phyloP scores from a whole-genome alignment of 2,797 vertebrate species.

The Euphonia xanthogaster region DNA sequence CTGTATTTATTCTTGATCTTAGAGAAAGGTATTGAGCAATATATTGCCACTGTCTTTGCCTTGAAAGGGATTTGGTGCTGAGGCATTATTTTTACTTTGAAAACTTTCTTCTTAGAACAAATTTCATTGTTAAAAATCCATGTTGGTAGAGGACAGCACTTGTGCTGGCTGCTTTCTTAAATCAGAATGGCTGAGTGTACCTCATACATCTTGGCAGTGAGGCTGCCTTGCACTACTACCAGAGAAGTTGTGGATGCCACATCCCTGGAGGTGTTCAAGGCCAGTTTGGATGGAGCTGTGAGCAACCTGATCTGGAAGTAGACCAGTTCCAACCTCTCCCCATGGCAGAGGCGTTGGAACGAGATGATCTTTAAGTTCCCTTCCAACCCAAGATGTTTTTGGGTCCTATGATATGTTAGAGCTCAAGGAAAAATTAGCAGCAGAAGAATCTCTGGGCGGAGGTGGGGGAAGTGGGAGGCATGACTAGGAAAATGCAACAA shows the following conservation, averaged over 20 bases:
- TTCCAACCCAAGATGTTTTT: neutral
- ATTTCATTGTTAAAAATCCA: neutral
- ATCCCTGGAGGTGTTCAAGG: neutral
- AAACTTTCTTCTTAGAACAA: neutral
- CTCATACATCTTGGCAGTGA: neutral
- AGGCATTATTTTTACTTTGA: neutral
- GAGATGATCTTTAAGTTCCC: neutral
- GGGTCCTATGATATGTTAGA: neutral
- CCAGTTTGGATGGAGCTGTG: neutral
- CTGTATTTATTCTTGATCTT: neutral
- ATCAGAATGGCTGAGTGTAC: neutral
- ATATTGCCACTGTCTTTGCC: neutral
- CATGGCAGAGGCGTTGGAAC: rapidly evolving
- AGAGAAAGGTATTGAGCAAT: neutral
- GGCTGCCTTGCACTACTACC: neutral
- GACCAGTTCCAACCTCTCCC: neutral
- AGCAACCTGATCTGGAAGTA: neutral
- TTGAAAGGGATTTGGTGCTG: neutral
- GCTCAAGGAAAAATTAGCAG: neutral
- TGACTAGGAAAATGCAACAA: neutral
- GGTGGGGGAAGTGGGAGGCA: neutral
- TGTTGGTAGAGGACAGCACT: neutral
- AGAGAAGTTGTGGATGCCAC: neutral
- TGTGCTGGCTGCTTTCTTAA: neutral
- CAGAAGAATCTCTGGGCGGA: neutral